Evolutionary conservation across 2,113 vertebrate genomes (phyloP).

Genomic region (Saguinus midas): DNA sequence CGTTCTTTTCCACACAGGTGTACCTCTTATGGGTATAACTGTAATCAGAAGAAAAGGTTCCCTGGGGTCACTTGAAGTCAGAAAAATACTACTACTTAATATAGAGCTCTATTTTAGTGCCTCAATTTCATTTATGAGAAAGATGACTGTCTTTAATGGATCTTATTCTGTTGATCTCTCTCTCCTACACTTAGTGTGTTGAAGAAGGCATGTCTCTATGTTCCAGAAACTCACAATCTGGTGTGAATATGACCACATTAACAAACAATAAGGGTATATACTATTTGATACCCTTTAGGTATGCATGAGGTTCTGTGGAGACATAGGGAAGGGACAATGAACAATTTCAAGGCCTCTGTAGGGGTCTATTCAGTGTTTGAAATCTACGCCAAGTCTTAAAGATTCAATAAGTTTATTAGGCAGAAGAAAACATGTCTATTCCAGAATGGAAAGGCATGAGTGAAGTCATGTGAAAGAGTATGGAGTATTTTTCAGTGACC

Average conservation of each 20-base stretch:
- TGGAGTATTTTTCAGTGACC: neutral
- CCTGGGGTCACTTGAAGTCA: neutral
- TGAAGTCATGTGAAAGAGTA: neutral
- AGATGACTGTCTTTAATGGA: neutral
- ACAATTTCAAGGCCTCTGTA: neutral
- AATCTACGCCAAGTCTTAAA: neutral
- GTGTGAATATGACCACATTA: neutral
- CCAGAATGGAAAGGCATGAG: neutral
- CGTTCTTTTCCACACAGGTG: neutral
- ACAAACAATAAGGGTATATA: neutral
- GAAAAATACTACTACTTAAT: neutral
- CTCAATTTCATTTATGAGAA: neutral
- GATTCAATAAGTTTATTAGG: neutral
- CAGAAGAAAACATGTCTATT: neutral
- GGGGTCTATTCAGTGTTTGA: neutral
- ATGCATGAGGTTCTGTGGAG: neutral
- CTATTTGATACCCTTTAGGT: neutral
- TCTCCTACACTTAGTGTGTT: neutral
- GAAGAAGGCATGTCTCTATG: neutral
- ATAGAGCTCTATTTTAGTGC: neutral
- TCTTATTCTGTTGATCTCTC: neutral
- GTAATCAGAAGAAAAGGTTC: slow-evolving; percentile 17
- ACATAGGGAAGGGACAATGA: neutral
- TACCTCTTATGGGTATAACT: neutral
- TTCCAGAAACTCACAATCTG: neutral